phyloP scores from a whole-genome alignment of 2,888 invertebrate genomes.

The Catocala sponsa region DNA sequence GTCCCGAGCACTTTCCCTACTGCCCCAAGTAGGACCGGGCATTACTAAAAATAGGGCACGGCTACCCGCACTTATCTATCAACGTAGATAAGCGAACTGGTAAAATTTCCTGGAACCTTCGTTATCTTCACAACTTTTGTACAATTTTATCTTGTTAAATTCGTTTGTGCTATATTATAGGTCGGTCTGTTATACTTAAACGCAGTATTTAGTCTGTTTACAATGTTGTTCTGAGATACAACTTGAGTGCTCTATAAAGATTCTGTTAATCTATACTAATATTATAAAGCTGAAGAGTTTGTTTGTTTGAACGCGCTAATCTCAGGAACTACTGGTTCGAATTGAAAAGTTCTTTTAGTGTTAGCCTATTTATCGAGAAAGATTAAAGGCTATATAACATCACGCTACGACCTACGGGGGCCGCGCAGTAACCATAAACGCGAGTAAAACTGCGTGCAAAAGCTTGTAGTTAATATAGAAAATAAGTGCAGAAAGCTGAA shows the following conservation, averaged over 20 bases:
- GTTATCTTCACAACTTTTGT: conserved; percentile 42
- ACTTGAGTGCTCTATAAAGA: background rate
- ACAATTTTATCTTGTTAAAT: conserved; percentile 43
- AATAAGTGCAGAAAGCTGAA: too few relatives aligned
- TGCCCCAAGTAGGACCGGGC: conserved; percentile 10
- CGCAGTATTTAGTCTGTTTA: conserved; percentile 1
- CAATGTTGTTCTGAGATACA: background rate
- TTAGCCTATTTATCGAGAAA: too few relatives aligned
- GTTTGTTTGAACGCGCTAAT: too few relatives aligned
- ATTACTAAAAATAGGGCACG: conserved; percentile 26
- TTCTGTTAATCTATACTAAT: too few relatives aligned
- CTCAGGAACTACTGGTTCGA: too few relatives aligned
- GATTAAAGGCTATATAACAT: too few relatives aligned
- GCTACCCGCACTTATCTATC: conserved; percentile 41
- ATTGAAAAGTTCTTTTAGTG: too few relatives aligned
- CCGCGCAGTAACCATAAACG: too few relatives aligned
- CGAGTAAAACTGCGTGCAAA: too few relatives aligned
- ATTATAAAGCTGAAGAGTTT: too few relatives aligned
- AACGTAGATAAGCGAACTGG: conserved; percentile 43
- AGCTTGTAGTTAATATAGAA: too few relatives aligned
- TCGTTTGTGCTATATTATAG: conserved; percentile 24
- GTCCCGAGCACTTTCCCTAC: conserved; percentile 2
- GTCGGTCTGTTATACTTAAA: background rate
- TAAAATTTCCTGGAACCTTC: conserved; percentile 37
- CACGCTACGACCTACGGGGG: too few relatives aligned